phyloP scores from a whole-genome alignment of 2,113 vertebrate species.

The Asarcornis scutulata region DNA sequence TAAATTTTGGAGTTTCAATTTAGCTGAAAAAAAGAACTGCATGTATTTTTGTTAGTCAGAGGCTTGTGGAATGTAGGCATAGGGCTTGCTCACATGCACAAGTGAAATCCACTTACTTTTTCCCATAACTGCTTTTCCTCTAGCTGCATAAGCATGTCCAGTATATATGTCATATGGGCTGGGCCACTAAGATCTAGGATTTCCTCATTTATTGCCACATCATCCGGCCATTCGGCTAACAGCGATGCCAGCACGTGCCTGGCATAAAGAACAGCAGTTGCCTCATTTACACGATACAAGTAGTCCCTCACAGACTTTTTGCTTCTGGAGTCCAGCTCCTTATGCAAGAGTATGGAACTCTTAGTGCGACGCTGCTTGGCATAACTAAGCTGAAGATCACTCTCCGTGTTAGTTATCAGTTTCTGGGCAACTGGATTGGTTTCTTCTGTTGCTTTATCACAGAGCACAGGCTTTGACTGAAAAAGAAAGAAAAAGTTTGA shows the following conservation, averaged over 20 bases:
- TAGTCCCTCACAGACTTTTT: conserved; percentile 91
- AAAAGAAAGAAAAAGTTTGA: not conserved
- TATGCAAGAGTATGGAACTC: conserved; percentile 92
- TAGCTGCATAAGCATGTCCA: conserved; percentile 98
- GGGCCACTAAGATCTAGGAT: conserved; percentile 91
- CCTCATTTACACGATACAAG: conserved; percentile 93
- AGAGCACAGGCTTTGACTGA: conserved; percentile 89
- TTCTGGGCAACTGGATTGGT: conserved; percentile 91
- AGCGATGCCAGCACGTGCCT: conserved; percentile 91
- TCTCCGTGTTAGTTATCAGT: conserved; percentile 93
- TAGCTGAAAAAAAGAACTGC: not conserved
- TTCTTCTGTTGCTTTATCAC: conserved; percentile 91
- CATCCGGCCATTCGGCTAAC: conserved; percentile 90
- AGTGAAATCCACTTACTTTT: conserved; percentile 80
- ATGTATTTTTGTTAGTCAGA: not conserved
- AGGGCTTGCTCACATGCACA: not conserved
- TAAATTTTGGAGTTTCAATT: not conserved
- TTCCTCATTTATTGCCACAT: conserved; percentile 86
- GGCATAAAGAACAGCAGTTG: conserved; percentile 92
- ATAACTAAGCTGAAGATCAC: conserved; percentile 93
- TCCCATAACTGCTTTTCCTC: conserved; percentile 95
- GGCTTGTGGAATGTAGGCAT: not conserved
- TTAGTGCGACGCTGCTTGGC: conserved; percentile 95
- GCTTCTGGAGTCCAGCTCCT: conserved; percentile 91
- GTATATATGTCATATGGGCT: conserved; percentile 96